phyloP scores from a whole-genome alignment of 2,888 invertebrate species.

The Chamaedrilus cognettii region DNA sequence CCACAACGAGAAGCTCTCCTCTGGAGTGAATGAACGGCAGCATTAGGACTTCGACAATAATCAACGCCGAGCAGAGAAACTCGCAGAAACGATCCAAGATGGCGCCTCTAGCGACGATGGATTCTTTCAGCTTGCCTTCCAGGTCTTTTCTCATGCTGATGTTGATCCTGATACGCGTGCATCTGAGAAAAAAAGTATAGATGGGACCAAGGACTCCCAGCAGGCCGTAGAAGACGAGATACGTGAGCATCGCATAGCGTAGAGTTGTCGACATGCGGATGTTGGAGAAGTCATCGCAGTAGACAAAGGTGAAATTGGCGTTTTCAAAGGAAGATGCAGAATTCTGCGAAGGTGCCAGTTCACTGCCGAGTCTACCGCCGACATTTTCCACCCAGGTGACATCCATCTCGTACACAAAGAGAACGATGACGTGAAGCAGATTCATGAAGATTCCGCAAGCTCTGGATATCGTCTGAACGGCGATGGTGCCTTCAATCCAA shows the following conservation, averaged over 20 bases:
- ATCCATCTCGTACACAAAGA: conserved; percentile 18
- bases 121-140: neutral
- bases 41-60: conserved; percentile 11
- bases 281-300: conserved; percentile 5
- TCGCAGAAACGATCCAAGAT: conserved; percentile 7
- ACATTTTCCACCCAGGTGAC: conserved; percentile 13
- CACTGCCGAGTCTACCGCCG: conserved; percentile 12
- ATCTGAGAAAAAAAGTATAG: too few relatives aligned
- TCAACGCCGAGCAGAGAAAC: neutral
- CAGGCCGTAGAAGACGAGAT: conserved; percentile 2
- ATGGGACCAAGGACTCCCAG: neutral
- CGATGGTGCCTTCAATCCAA: conserved; percentile 13
- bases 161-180: neutral
- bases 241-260: neutral
- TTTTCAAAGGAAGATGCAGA: neutral
- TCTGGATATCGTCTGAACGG: neutral
- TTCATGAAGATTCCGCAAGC: too few relatives aligned
- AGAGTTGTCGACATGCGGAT: neutral
- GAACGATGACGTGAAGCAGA: conserved; percentile 4
- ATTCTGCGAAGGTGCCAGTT: neutral
- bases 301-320: conserved; percentile 3
- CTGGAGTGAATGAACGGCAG: neutral
- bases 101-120: conserved; percentile 8
- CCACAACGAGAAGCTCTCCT: neutral
- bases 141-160: neutral